Evolutionary conservation across 1,140 invertebrate genomes (phyloP), one percentile per base, ranked within the genome.

Genomic region (Temnothorax longispinosus): DNA sequence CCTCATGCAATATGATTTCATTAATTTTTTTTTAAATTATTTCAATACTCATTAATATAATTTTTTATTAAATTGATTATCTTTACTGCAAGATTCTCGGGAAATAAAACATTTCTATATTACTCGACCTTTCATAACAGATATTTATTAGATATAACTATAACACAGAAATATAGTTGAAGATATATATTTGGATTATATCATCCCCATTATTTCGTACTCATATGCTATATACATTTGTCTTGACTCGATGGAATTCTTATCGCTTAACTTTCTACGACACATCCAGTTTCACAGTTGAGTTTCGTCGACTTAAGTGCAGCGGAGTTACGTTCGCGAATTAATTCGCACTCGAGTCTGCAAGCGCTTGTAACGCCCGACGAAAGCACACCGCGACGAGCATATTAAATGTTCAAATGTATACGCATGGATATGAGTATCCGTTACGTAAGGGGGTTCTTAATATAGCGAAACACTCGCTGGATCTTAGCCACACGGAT

Each of bases 401-500:
- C 88, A 80, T 91, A 92, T 92, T 89, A 91, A 92, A 90, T 77
- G 60, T 87, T 80, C 74, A 69, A 85, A 91, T 67, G 47, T 72
- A 82, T 78, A 27, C 32, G 21, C 71, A 75, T 58, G 72, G 86
- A 92, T 92, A 92, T 91, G 90, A 92, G 72, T 90, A 77, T 92
- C 84, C 71, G 78, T 92, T 92, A 92, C 87, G 91, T 92, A 92
- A 92, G 89, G 64, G 21, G 65, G 75, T 58, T 87, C 90, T 91
- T 92, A 92, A 91, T 92, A 92, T 92, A 92, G 91, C 91, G 85
- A 72, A 92, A 91, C 87, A 87, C 90, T 91, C 85, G 86, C 90
- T 92, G 92, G 92, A 92, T 67, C 91, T 91, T 89, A 91, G 92
- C 92, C 92, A 92, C 88, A 86, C 88, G 18, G 41, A 86, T 74